These are phyloP conservation scores for Phycodurus eques DNA, from an alignment of 2,113 vertebrate genomes.

Conservation along the genomic window DNA sequence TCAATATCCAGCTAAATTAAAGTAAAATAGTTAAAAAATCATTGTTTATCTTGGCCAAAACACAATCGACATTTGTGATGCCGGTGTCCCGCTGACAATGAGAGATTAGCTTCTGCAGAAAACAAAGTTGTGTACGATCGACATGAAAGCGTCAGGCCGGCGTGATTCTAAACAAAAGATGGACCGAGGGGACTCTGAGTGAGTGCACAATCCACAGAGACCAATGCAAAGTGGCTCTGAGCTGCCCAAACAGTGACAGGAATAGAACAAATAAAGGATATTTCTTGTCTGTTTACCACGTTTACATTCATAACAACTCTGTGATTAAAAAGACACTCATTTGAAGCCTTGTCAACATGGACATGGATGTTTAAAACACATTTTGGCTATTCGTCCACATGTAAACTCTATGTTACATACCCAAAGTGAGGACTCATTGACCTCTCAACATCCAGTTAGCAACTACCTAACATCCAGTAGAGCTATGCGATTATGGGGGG, in stretches of 20 bases:
- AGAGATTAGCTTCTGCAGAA: not conserved
- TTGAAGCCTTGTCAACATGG: not conserved
- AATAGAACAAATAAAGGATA: not conserved
- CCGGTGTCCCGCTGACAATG: not conserved
- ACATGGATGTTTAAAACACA: not conserved
- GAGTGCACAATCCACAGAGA: not conserved
- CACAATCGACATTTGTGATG: not conserved
- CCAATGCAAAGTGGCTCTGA: not conserved
- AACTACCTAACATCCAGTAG: no score
- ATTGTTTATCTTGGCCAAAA: not conserved
- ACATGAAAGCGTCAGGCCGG: not conserved
- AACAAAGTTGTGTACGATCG: constrained; percentile 1
- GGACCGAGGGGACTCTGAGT: not conserved
- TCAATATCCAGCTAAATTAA: not conserved
- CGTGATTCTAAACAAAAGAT: constrained; percentile 1
- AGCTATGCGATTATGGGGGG: no score
- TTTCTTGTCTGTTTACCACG: not conserved
- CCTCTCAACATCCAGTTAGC: no score
- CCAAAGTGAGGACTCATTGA: no score
- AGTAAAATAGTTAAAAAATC: not conserved
- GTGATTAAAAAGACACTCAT: no score
- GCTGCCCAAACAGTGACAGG: constrained; percentile 2
- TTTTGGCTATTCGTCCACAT: not conserved
- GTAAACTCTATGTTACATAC: not conserved
- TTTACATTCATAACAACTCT: not conserved